Evolutionary conservation across 2,888 invertebrate genomes (phyloP).

Genomic region (Clostera curtula): DNA sequence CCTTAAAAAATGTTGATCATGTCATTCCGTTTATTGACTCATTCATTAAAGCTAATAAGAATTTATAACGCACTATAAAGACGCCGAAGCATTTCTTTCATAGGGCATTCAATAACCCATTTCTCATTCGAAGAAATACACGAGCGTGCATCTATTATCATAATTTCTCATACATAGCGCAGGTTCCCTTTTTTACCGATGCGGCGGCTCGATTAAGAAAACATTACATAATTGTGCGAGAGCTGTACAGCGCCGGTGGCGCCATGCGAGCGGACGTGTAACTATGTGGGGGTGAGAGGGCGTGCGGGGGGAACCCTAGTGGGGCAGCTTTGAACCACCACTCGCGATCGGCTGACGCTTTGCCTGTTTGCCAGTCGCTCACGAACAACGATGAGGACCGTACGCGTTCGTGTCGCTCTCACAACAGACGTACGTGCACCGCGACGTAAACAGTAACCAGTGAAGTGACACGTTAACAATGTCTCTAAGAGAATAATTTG

Average conservation of each 20-base stretch:
- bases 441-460: conserved; percentile 64
- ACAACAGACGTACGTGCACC: conserved; percentile 45
- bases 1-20: not conserved
- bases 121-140: conserved; percentile 23
- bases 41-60: conserved; percentile 2
- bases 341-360: conserved; percentile 49
- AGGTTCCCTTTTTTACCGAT: conserved; percentile 45
- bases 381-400: conserved; percentile 57
- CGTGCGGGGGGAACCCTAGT: conserved; percentile 43
- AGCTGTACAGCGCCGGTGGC: conserved; percentile 64
- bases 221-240: conserved; percentile 70
- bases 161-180: conserved; percentile 31
- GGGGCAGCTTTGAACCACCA: conserved; percentile 55
- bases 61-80: conserved; percentile 3
- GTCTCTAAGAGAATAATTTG: conserved; percentile 29
- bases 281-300: conserved; percentile 57
- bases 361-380: conserved; percentile 54
- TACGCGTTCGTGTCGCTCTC: conserved; percentile 51
- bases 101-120: conserved; percentile 25
- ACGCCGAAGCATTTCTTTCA: conserved; percentile 17
- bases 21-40: not conserved
- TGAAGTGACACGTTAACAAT: conserved; percentile 48
- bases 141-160: conserved; percentile 29
- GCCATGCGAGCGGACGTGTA: conserved; percentile 65
- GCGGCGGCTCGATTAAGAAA: conserved; percentile 67